Evolutionary conservation across 2,113 vertebrate genomes (phyloP).

Genomic region (Burhinus bistriatus): DNA sequence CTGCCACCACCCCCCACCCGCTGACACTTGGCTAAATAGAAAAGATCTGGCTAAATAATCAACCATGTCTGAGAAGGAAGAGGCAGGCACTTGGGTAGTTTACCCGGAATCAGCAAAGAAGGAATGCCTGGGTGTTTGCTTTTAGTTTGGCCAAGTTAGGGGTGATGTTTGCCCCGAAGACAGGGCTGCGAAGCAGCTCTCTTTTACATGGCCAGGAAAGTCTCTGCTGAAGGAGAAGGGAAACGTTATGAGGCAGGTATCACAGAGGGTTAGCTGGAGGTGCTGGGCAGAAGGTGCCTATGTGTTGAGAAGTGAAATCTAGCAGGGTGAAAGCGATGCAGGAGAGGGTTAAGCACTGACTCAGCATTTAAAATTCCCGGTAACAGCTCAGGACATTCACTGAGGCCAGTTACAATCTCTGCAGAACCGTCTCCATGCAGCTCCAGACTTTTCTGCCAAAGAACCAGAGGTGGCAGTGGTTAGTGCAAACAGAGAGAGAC

Average conservation of each 20-base stretch:
- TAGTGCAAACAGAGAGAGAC: neutral
- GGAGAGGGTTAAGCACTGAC: neutral
- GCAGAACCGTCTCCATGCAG: neutral
- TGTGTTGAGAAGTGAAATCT: neutral
- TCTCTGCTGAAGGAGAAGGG: neutral
- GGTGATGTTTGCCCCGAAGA: neutral
- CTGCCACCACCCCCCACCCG: neutral
- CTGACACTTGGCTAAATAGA: neutral
- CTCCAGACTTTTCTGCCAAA: neutral
- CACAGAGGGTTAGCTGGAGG: neutral
- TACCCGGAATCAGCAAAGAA: neutral
- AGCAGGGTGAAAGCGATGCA: neutral
- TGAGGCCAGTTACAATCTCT: neutral
- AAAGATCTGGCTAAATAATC: neutral
- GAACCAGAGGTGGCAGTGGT: neutral
- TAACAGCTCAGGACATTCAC: neutral
- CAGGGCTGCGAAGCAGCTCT: neutral
- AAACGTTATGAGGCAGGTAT: neutral
- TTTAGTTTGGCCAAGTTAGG: neutral
- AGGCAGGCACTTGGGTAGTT: neutral
- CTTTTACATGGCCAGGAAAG: neutral
- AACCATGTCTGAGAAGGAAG: neutral
- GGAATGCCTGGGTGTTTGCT: neutral
- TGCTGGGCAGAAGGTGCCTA: neutral
- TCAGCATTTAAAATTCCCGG: neutral